Conservation (phyloP, 1,140 invertebrate species). For the Drosophila willistoni region DNA sequence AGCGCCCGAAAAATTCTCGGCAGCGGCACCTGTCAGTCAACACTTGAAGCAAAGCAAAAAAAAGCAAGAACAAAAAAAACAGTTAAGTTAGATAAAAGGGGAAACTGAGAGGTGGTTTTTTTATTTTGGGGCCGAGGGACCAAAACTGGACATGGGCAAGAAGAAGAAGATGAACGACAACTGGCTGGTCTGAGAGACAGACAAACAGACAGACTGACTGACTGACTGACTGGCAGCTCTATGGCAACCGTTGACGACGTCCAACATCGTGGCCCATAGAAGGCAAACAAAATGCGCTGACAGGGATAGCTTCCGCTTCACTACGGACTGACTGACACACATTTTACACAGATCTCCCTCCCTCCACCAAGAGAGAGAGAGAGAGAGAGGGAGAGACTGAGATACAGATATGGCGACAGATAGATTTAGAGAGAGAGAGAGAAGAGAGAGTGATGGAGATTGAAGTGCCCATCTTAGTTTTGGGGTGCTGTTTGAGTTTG, state of each 20-base stretch:
- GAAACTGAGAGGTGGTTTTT: not conserved
- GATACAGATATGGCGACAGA: conserved; percentile 1
- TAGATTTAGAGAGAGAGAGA: not conserved
- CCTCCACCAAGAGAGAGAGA: conserved; percentile 36
- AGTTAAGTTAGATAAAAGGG: conserved; percentile 10
- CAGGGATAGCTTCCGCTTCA: conserved; percentile 39
- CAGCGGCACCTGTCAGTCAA: conserved; percentile 77
- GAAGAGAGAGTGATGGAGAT: no score
- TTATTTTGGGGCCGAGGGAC: conserved; percentile 18
- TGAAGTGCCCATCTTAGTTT: conserved; percentile 22
- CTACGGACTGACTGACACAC: conserved; percentile 68
- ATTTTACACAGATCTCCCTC: conserved; percentile 32
- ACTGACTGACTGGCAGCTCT: conserved; percentile 35
- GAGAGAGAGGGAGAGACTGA: conserved; percentile 9
- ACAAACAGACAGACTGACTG: not conserved
- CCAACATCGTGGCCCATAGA: conserved; percentile 20
- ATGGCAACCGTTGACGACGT: conserved; percentile 42
- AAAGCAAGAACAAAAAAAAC: not conserved
- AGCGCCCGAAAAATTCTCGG: conserved; percentile 74
- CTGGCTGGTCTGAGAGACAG: conserved; percentile 38
- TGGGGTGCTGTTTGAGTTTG: conserved; percentile 12
- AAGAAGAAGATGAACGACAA: conserved; percentile 26
- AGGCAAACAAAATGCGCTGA: conserved; percentile 44
- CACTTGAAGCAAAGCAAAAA: conserved; percentile 48
- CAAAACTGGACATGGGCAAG: conserved; percentile 29